phyloP scores from a whole-genome alignment of 2,113 vertebrate species.

The Poicephalus gulielmi region DNA sequence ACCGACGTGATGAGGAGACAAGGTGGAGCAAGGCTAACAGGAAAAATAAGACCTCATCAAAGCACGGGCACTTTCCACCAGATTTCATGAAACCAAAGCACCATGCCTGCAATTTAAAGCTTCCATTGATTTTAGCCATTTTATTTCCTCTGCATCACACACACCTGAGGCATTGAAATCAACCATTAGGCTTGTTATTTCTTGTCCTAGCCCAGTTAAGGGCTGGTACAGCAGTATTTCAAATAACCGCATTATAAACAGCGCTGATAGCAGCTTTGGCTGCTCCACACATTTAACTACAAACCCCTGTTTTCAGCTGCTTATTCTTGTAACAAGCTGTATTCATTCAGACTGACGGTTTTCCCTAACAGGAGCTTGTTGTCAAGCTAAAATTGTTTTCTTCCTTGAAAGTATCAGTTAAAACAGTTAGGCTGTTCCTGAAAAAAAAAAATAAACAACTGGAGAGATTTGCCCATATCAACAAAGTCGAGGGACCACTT shows the following conservation, averaged over 20 bases:
- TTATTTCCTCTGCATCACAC: not conserved
- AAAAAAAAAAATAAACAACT: not conserved
- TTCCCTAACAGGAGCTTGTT: not conserved
- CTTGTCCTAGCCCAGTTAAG: not conserved
- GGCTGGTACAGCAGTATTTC: not conserved
- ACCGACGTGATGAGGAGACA: accelerated
- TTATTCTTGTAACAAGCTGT: not conserved
- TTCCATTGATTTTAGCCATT: not conserved
- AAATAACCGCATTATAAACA: not conserved
- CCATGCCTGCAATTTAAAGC: not conserved
- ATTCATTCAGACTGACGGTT: not conserved
- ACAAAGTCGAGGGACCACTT: not conserved
- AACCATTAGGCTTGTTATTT: not conserved
- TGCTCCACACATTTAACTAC: not conserved
- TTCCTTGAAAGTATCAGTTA: not conserved
- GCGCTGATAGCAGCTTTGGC: not conserved
- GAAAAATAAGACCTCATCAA: conserved; percentile 13
- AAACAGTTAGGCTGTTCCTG: not conserved
- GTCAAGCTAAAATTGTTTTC: not conserved
- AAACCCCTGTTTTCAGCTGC: not conserved
- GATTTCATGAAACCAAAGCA: not conserved
- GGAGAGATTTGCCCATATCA: not conserved
- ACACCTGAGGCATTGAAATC: not conserved
- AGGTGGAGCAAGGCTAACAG: not conserved
- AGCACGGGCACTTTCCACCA: not conserved